A percentile compares a stretch with the other conserved stretches of the same genome.
phyloP scores from a whole-genome alignment of 2,888 invertebrate genomes.

The Cylindroiulus punctatus region DNA sequence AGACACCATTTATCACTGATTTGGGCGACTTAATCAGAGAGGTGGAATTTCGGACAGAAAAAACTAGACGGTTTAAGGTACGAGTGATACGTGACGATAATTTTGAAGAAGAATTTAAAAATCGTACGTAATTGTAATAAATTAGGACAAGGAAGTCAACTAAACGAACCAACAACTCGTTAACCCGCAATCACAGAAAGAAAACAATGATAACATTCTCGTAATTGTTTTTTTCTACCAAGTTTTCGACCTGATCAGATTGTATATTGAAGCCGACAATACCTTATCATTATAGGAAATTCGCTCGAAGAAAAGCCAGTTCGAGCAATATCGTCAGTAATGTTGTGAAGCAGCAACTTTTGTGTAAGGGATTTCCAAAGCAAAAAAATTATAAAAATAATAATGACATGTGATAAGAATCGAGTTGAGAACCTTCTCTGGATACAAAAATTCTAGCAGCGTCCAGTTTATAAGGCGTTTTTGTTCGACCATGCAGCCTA shows the following conservation, averaged over 20 bases:
- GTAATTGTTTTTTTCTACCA: not conserved
- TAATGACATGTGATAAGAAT: not conserved
- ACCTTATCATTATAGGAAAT: conserved; percentile 35
- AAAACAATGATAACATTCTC: conserved; percentile 35
- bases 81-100: conserved; percentile 21
- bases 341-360: not conserved
- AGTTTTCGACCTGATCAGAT: conserved; percentile 21
- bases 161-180: conserved; percentile 19
- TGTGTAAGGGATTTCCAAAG: not conserved
- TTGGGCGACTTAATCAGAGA: conserved; percentile 4
- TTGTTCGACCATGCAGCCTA: not conserved
- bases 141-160: conserved; percentile 45
- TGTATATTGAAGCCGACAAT: conserved; percentile 14
- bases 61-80: not conserved
- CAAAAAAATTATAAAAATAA: conserved; percentile 35
- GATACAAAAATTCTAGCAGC: not conserved
- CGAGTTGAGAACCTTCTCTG: conserved; percentile 36
- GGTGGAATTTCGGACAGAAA: not conserved
- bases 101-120: conserved; percentile 29
- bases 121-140: conserved; percentile 34
- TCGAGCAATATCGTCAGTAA: not conserved
- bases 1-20: conserved; percentile 33
- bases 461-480: not conserved
- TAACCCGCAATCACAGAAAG: conserved; percentile 40
- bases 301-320: conserved; percentile 9